Evolutionary conservation across 2,797 vertebrate genomes (phyloP).

Genomic region (Pterois miles): DNA sequence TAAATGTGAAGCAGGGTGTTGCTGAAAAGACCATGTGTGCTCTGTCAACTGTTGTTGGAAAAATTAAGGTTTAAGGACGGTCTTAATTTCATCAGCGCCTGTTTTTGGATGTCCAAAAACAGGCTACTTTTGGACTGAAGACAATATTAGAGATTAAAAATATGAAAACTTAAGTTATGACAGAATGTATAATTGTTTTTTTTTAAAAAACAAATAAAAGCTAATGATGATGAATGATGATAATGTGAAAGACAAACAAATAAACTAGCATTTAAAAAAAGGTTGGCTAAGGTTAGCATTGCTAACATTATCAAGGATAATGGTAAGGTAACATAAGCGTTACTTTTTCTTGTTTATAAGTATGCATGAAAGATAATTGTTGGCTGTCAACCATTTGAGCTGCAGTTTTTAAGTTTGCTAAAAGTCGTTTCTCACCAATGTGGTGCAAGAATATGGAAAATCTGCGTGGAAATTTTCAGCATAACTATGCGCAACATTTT

Average conservation of each 20-base stretch:
- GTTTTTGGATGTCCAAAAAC: neutral
- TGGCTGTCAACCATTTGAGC: neutral
- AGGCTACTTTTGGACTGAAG: neutral
- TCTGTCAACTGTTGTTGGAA: slow-evolving; percentile 12
- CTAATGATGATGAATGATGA: too few species aligned
- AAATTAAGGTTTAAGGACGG: slow-evolving; percentile 11
- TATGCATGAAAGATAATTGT: neutral
- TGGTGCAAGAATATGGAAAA: too few species aligned
- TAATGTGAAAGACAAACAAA: neutral
- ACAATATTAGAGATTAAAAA: neutral
- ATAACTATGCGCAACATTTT: too few species aligned
- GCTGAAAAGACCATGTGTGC: slow-evolving; percentile 36
- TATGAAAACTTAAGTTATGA: neutral
- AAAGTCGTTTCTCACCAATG: too few species aligned
- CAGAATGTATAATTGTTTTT: neutral
- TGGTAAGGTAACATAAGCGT: neutral
- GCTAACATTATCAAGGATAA: neutral
- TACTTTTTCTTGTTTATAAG: neutral
- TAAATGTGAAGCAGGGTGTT: slow-evolving; percentile 44
- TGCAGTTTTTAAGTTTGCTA: too few species aligned
- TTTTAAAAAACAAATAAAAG: neutral
- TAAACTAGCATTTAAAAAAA: neutral
- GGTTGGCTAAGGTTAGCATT: neutral
- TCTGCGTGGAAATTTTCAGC: too few species aligned
- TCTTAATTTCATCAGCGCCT: neutral